Base-by-base conservation (phyloP, 2,888 invertebrate genomes). In the Torymus tubicola region DNA sequence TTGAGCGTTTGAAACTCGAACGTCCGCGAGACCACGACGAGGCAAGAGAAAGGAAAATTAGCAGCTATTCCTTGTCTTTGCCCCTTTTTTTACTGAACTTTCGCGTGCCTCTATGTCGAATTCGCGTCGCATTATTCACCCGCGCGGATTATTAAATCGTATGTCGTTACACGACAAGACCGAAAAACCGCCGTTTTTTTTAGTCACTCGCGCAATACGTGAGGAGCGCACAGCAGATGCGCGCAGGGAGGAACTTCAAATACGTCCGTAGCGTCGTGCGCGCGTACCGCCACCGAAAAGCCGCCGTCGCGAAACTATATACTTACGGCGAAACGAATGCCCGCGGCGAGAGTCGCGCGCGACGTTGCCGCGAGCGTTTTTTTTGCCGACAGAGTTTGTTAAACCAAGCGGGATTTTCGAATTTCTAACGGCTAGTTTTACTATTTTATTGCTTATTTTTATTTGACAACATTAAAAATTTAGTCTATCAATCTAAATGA, bases 1-100 rank as follows among this genome's bases (percentile, higher is more conserved):
- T 89, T 89, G 85, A 81, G 84, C 42, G 42, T 89, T 89, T 85
- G 69, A 84, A 89, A 89, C 83, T 81, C 85, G 84, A 85, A 84
- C 88, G 86, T 87, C 87, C 85, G 69, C 67, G 57, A 79, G 76
- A 52, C 13, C 13, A 21, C 31, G 52, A 57, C 72, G 67, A 52
- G 57, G 13, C 42, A 16, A 42, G 42, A 42, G 42, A 42, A 42
- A 42, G 42, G 42, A 42, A 42, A 42, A 42, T 42, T 42, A 42
- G 5, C 8, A 42, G 42, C 31, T 31, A 31, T 31, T 8, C 31
- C 8, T 42, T 8, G 42, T 42, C 42, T 42, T 42, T 8, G 8
- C 42, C 42, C 8, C 42, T 65, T 60, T 31, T 18, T 55, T 31
- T 58, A 2, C 10, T 14, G 55, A 64, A 12, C n/a, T 42, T 42